phyloP scores from a whole-genome alignment of 1,140 invertebrate species.

The Formica exsecta region DNA sequence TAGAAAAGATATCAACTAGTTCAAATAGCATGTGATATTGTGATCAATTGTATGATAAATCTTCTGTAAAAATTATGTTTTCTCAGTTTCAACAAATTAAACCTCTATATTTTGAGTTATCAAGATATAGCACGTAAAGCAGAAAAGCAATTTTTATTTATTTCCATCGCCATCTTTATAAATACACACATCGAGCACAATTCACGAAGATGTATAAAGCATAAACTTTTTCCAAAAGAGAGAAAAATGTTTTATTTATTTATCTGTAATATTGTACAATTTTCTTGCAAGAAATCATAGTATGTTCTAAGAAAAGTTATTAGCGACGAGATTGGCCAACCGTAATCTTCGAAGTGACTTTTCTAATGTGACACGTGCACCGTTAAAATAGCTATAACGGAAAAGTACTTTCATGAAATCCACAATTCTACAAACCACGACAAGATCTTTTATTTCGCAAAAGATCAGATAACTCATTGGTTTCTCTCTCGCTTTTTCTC shows the following conservation, averaged over 20 bases:
- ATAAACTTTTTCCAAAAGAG: background rate
- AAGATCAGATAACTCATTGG: constrained; percentile 7
- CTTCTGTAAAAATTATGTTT: no score
- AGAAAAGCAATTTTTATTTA: no score
- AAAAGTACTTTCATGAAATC: background rate
- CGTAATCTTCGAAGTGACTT: constrained; percentile 15
- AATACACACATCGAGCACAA: no score
- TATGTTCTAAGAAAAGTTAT: constrained; percentile 3
- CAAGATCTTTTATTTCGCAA: background rate
- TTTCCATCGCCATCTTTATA: background rate
- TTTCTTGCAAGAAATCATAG: background rate
- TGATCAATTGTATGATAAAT: background rate
- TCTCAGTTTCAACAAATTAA: no score
- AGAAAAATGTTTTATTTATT: constrained; percentile 11
- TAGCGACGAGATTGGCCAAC: background rate
- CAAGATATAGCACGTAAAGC: no score
- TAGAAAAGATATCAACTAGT: background rate
- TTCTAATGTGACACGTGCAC: constrained; percentile 2
- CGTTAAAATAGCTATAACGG: background rate
- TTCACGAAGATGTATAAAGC: background rate
- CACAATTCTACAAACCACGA: background rate
- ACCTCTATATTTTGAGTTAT: no score
- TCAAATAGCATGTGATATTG: background rate
- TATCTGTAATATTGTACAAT: background rate
- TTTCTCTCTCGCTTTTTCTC: constrained; percentile 18